Evolutionary conservation across 1,140 invertebrate species (phyloP).

Genomic region (Procambarus clarkii): DNA sequence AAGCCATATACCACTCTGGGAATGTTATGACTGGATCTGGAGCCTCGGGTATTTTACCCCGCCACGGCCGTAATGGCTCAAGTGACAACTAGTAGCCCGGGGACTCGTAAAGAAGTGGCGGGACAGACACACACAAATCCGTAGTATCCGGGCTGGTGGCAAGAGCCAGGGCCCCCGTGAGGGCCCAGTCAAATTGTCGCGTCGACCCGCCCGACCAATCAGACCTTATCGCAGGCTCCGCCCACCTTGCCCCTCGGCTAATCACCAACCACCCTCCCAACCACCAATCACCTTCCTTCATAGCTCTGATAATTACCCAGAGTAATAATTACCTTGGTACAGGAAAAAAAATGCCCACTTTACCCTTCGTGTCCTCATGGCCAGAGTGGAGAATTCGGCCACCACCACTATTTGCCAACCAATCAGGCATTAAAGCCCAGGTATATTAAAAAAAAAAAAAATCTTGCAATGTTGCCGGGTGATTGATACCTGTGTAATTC

Average conservation of each 20-base stretch:
- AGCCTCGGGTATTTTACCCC: neutral
- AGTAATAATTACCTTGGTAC: neutral
- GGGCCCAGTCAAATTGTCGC: neutral
- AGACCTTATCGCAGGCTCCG: neutral
- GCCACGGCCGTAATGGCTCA: slow-evolving; percentile 15
- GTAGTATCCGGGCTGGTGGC: neutral
- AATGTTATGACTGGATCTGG: neutral
- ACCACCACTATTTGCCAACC: slow-evolving; percentile 11
- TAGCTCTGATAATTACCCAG: neutral
- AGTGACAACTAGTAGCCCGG: slow-evolving; percentile 9
- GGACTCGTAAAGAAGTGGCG: neutral
- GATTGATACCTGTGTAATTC: no score
- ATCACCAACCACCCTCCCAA: neutral
- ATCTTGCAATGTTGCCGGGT: no score
- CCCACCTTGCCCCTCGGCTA: slow-evolving; percentile 25
- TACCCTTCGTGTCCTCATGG: neutral
- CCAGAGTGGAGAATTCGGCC: neutral
- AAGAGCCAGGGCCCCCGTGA: neutral
- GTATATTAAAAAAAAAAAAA: neutral
- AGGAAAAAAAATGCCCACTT: neutral
- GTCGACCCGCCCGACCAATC: slow-evolving; percentile 1
- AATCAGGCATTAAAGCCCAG: neutral
- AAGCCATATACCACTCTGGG: neutral
- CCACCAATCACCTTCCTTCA: slow-evolving; percentile 1
- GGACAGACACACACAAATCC: neutral